phyloP scores from a whole-genome alignment of 2,113 vertebrate species.

The Ifrita kowaldi region DNA sequence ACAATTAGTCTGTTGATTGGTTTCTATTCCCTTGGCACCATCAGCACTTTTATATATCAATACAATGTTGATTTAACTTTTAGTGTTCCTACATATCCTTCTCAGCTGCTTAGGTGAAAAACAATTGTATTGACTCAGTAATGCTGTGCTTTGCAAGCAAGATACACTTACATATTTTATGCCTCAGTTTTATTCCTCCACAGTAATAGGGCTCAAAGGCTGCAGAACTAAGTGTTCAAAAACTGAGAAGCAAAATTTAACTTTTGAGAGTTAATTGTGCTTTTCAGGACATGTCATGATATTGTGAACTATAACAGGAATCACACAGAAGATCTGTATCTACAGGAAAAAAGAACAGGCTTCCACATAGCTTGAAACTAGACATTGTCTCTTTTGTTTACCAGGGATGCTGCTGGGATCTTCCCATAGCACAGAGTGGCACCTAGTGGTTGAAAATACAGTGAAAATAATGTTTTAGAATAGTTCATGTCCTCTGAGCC shows the following conservation, averaged over 20 bases:
- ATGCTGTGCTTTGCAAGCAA: neutral
- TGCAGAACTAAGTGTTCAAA: neutral
- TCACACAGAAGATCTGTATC: neutral
- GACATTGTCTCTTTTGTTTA: neutral
- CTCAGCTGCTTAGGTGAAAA: neutral
- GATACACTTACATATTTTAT: neutral
- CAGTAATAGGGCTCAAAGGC: neutral
- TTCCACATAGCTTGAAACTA: neutral
- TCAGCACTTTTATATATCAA: conserved; percentile 29
- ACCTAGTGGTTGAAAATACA: neutral
- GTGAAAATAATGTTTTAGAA: neutral
- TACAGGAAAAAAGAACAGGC: neutral
- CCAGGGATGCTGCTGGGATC: neutral
- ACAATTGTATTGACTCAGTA: neutral
- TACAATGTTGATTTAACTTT: neutral
- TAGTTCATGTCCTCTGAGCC: neutral
- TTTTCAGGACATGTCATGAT: neutral
- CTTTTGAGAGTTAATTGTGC: neutral
- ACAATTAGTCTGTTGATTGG: conserved; percentile 21
- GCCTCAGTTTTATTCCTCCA: neutral
- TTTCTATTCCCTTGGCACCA: neutral
- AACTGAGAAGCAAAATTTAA: neutral
- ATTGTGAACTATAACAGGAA: neutral
- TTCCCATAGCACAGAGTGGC: neutral
- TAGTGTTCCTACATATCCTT: neutral